Evolutionary conservation across 1,140 invertebrate genomes (phyloP).

Genomic region (Mercenaria mercenaria): DNA sequence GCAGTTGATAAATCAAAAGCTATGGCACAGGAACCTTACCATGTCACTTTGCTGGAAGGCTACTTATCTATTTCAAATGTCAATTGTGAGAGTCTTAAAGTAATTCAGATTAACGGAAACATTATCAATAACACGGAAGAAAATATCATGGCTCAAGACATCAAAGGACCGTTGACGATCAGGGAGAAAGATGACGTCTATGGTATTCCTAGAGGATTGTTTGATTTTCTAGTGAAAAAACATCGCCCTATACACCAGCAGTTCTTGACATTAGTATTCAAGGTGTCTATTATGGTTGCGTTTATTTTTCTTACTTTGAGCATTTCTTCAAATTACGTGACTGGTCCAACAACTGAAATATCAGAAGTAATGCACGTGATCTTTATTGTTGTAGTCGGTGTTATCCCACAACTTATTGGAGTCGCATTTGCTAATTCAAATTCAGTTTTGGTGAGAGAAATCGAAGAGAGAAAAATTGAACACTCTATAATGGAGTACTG

Average conservation of each 20-base stretch:
- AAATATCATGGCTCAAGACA: not conserved
- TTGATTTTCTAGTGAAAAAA: not conserved
- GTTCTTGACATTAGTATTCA: constrained; percentile 1
- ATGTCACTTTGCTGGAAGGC: not conserved
- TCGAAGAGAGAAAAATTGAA: constrained; percentile 33
- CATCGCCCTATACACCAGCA: constrained; percentile 31
- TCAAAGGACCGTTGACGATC: not conserved
- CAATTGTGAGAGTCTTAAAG: not conserved
- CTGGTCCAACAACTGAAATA: constrained; percentile 5
- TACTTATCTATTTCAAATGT: not conserved
- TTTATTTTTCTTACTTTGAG: not conserved
- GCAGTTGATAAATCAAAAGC: not conserved
- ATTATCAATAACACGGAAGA: not conserved
- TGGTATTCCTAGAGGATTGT: constrained; percentile 20
- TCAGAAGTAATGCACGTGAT: constrained; percentile 64
- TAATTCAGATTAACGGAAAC: constrained; percentile 2
- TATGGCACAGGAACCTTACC: not conserved
- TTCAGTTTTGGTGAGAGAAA: constrained; percentile 14
- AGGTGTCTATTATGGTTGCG: not conserved
- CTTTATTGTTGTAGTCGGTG: constrained; percentile 47
- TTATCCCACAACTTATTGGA: constrained; percentile 29
- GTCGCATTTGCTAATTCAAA: not conserved
- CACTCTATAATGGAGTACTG: constrained; percentile 3
- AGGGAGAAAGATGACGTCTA: not conserved
- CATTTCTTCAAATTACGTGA: not conserved